These are phyloP conservation scores for Bubo blakistoni DNA, from an alignment of 2,113 vertebrate genomes.

Conservation along the genomic window DNA sequence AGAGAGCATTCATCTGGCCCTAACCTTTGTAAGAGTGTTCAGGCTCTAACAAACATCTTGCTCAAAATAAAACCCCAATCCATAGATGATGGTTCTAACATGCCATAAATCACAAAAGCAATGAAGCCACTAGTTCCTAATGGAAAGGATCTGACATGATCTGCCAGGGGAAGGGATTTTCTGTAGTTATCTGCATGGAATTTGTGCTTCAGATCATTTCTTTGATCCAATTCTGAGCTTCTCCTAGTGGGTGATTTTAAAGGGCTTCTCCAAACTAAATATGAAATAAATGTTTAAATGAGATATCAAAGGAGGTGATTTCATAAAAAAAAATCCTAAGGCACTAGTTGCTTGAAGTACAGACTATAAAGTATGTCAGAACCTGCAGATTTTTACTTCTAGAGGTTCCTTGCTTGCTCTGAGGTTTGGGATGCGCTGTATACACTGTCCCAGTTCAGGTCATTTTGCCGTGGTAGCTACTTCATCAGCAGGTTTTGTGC, in stretches of 20 bases:
- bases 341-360: neutral
- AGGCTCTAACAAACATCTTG: neutral
- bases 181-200: neutral
- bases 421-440: neutral
- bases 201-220: neutral
- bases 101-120: neutral
- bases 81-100: neutral
- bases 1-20: neutral
- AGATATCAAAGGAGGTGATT: neutral
- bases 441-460: neutral
- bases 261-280: neutral
- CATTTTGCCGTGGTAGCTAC: neutral
- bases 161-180: neutral
- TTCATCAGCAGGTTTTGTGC: neutral
- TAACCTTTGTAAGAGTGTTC: neutral
- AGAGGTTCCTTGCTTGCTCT: neutral
- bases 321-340: neutral
- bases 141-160: neutral
- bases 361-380: neutral
- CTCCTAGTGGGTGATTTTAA: neutral
- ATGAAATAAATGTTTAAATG: neutral
- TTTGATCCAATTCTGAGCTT: neutral
- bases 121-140: neutral
- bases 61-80: neutral
- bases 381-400: neutral